Base-by-base conservation (phyloP, 2,113 vertebrate genomes). In the Diphyllodes magnificus region DNA sequence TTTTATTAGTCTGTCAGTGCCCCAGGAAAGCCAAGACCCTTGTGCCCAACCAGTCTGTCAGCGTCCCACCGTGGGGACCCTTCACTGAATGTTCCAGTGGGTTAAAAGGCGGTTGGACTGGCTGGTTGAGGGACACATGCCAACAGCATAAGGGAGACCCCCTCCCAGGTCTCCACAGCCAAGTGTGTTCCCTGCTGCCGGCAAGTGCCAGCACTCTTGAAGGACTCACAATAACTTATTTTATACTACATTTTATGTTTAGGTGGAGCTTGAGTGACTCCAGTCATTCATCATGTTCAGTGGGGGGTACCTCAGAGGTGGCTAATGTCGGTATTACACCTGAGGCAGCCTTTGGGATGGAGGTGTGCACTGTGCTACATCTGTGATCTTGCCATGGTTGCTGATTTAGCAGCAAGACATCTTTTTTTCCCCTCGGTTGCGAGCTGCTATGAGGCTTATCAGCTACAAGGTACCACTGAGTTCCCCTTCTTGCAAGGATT, bases 41-140 rank as follows among this genome's bases (percentile, higher is more conserved):
- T 45, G 10, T 66, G 44, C 33, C 42, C 20, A 50, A 44, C 8
- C 51, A 44, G 9, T 44, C 66, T 42, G 31, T 13, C 44, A 37
- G 7, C 1, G 2, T 20, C 4, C 8, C 12, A 9, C 16, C 33
- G 6, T 16, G 27, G 33, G 21, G 10, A 42, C 3, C 9, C 7
- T 31, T 71, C 30, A 54, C 7, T 40, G 65, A 27, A 10, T 56
- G 56, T 49, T 50, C 21, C 35, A 57, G 9, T 12, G 40, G 3
- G 7, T 40, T 33, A 24, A 28, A 44, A 47, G 15, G 10, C 6
- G 8, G 10, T 6, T 71, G 49, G 31, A 63, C 13, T 30, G 35
- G 9, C 20, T 24, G 11, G 1, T n/a, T 30, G 40, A 35, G 30
- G n/a, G 49, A 42, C n/a, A 56, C 25, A 35, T 6, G 11, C 20